Evolutionary conservation across 2,888 invertebrate genomes (phyloP), one percentile per base, ranked within the genome.

Genomic region (Andrena bicolor): DNA sequence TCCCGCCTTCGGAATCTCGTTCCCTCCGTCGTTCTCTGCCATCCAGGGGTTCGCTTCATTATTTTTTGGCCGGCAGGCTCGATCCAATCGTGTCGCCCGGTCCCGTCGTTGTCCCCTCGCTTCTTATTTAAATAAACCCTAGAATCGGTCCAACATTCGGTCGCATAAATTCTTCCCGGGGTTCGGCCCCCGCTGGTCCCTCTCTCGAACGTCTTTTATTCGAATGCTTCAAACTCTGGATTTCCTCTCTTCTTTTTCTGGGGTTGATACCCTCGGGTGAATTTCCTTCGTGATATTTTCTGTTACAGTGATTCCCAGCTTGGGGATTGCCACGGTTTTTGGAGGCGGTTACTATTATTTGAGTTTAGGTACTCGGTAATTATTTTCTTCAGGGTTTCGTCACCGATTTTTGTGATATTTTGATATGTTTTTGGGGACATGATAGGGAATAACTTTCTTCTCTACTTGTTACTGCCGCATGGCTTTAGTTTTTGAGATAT

Each of bases 91-190:
- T n/a, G 41, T 60, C 58, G 65, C 48, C 64, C 41, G 10, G 64
- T 56, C n/a, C 48, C 72, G 3, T 10, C 68, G 41, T 53, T 41
- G 35, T 48, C 13, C 60, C 35, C 41, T 5, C 5, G 26, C 41
- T 74, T 66, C n/a, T 78, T 61, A 61, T 74, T 78, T 61, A 41
- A 78, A 66, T 41, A 60, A 66, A 74, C 48, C 2, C n/a, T 10
- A 6, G 10, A 26, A 20, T 7, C 26, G 77, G 5, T 26, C 23
- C n/a, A 35, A 73, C 63, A 49, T 61, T 71, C 53, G 61, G 35
- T 10, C 60, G 10, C 23, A 48, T 68, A 74, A 26, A 30, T 74
- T 56, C 20, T 2, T 10, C 49, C 26, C 10, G 0, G 1, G 8
- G 23, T 26, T 56, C 53, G 26, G n/a, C 2, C 53, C 23, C 56